A percentile compares a stretch with the other conserved stretches of the same genome.
phyloP scores from a whole-genome alignment of 1,140 invertebrate species.

The Psilanteris sp. region DNA sequence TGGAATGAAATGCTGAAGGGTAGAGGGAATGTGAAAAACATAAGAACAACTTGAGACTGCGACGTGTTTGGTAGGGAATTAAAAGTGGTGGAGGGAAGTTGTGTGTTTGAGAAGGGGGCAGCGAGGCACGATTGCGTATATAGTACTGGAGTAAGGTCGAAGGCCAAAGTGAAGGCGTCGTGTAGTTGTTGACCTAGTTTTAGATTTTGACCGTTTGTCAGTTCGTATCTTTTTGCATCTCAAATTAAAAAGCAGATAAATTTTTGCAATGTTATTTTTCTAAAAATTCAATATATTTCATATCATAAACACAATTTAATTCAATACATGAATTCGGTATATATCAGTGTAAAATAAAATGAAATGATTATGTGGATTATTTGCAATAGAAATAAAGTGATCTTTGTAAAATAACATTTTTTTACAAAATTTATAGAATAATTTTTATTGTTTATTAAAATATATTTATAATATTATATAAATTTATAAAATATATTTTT shows the following conservation, averaged over 20 bases:
- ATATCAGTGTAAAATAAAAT: no score
- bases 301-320: no score
- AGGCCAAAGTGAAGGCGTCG: conserved; percentile 53
- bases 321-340: no score
- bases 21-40: conserved; percentile 10
- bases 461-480: no score
- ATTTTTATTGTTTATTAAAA: no score
- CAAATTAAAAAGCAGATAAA: conserved; percentile 51
- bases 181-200: conserved; percentile 72
- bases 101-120: conserved; percentile 52
- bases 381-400: no score
- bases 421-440: no score
- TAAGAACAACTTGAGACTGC: conserved; percentile 45
- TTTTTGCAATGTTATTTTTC: conserved; percentile 37
- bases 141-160: conserved; percentile 35
- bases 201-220: conserved; percentile 72
- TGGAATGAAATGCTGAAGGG: conserved; percentile 17
- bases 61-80: conserved; percentile 50
- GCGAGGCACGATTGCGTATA: conserved; percentile 26
- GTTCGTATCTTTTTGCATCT: conserved; percentile 34
- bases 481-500: no score
- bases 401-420: no score
- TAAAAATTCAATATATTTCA: conserved; percentile 28
- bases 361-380: no score
- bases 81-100: conserved; percentile 45